These are phyloP conservation scores for Patella ulyssiponensis DNA, from an alignment of 2,888 invertebrate genomes.

Conservation along the genomic window DNA sequence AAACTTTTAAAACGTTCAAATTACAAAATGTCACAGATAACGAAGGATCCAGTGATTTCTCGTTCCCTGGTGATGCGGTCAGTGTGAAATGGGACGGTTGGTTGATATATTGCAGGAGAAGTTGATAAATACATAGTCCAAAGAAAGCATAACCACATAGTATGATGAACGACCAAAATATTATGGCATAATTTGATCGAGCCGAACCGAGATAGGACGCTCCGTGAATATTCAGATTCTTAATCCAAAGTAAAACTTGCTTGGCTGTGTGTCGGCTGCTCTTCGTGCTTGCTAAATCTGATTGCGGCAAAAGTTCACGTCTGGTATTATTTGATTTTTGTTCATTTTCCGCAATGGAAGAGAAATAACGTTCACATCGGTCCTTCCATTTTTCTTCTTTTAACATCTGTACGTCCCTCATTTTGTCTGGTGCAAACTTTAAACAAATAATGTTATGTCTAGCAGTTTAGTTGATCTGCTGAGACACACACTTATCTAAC, in stretches of 20 bases:
- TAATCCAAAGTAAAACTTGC: background rate
- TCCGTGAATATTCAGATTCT: background rate
- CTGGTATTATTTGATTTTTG: slow-evolving; percentile 7
- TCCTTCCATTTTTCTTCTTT: background rate
- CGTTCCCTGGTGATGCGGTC: background rate
- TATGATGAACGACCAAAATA: background rate
- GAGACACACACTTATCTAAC: too few relatives aligned
- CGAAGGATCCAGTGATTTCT: background rate
- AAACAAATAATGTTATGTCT: too few relatives aligned
- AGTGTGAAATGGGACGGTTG: background rate
- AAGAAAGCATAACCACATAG: background rate
- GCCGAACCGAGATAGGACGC: background rate
- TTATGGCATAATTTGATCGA: background rate
- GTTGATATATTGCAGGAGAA: background rate
- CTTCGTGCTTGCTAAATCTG: background rate
- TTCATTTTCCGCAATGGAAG: background rate
- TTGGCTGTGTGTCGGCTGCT: background rate
- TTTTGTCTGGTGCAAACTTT: background rate
- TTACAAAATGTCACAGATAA: slow-evolving; percentile 7
- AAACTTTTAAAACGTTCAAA: background rate
- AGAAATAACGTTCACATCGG: slow-evolving; percentile 1
- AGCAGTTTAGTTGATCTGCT: too few relatives aligned
- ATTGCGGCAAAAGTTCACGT: background rate
- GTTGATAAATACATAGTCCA: background rate
- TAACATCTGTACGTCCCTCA: background rate